phyloP scores from a whole-genome alignment of 2,888 invertebrate species.

The Oxycera nigricornis region DNA sequence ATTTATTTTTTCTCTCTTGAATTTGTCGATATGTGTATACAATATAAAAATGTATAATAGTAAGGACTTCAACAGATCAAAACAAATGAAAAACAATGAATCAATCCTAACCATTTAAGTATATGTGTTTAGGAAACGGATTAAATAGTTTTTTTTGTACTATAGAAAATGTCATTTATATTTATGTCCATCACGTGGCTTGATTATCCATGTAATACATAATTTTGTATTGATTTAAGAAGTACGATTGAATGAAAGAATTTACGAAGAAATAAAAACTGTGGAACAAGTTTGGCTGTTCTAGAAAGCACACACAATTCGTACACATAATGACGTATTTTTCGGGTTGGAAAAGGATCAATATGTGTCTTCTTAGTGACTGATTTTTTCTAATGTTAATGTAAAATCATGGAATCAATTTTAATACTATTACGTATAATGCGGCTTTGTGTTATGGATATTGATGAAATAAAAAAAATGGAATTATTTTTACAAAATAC shows the following conservation, averaged over 20 bases:
- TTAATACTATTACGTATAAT: slow-evolving; percentile 9
- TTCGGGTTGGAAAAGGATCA: neutral
- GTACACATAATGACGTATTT: slow-evolving; percentile 8
- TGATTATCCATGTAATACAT: neutral
- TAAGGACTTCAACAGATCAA: slow-evolving; percentile 18
- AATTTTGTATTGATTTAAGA: neutral
- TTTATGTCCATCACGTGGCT: slow-evolving; percentile 26
- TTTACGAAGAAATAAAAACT: neutral
- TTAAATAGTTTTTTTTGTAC: slow-evolving; percentile 21
- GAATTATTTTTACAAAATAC: slow-evolving; percentile 34
- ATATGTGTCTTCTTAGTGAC: slow-evolving; percentile 17
- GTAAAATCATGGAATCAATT: slow-evolving; percentile 14
- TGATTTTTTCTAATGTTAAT: slow-evolving; percentile 25
- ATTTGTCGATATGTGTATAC: slow-evolving; percentile 28
- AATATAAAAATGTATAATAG: neutral
- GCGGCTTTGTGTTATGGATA: slow-evolving; percentile 23
- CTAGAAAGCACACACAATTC: neutral
- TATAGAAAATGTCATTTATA: slow-evolving; percentile 11
- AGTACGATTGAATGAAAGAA: neutral
- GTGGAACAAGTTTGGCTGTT: slow-evolving; percentile 17
- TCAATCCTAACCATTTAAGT: neutral
- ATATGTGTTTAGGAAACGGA: neutral
- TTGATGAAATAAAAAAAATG: slow-evolving; percentile 24
- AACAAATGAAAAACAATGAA: neutral
- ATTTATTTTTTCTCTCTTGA: slow-evolving; percentile 27